A percentile compares a stretch with the other conserved stretches of the same genome.
phyloP scores from a whole-genome alignment of 2,888 invertebrate genomes.

The Gnatocerus cornutus region DNA sequence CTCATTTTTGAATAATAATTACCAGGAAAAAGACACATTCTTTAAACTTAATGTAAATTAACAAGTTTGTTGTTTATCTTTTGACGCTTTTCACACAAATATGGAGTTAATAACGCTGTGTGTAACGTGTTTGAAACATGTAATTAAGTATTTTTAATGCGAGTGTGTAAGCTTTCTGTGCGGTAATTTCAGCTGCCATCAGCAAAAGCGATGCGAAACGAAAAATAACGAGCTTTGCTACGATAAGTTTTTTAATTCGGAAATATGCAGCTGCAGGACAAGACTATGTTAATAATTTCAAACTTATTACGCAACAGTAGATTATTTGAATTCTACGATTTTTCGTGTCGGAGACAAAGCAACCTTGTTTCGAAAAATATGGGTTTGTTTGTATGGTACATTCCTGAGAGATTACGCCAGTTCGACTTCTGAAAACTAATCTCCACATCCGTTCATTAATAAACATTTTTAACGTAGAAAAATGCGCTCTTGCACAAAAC shows the following conservation, averaged over 20 bases:
- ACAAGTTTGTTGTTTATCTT: slow-evolving; percentile 28
- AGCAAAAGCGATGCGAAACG: slow-evolving; percentile 23
- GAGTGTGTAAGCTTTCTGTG: slow-evolving; percentile 11
- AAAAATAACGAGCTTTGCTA: slow-evolving; percentile 27
- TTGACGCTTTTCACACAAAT: slow-evolving; percentile 30
- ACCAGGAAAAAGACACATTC: background rate
- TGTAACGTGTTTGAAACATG: slow-evolving; percentile 25
- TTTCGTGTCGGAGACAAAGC: background rate
- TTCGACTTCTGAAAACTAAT: slow-evolving; percentile 55
- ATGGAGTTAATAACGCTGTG: slow-evolving; percentile 18
- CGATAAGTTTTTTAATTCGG: slow-evolving; percentile 16
- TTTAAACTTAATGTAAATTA: slow-evolving; percentile 22
- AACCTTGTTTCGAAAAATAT: slow-evolving; percentile 21
- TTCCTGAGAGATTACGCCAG: slow-evolving; percentile 32
- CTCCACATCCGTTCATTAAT: slow-evolving; percentile 54
- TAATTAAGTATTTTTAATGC: slow-evolving; percentile 35
- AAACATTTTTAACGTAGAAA: slow-evolving; percentile 35
- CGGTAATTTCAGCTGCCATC: slow-evolving; percentile 21
- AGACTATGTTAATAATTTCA: slow-evolving; percentile 21
- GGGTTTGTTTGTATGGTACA: slow-evolving; percentile 32
- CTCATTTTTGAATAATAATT: background rate
- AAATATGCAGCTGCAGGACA: slow-evolving; percentile 12
- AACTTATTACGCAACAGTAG: slow-evolving; percentile 25
- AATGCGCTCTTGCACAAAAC: slow-evolving; percentile 29
- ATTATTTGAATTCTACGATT: slow-evolving; percentile 21